Evolutionary conservation across 2,888 invertebrate species (phyloP), one percentile per base, ranked within the genome.

Genomic region (Strigamia transsilvanica): DNA sequence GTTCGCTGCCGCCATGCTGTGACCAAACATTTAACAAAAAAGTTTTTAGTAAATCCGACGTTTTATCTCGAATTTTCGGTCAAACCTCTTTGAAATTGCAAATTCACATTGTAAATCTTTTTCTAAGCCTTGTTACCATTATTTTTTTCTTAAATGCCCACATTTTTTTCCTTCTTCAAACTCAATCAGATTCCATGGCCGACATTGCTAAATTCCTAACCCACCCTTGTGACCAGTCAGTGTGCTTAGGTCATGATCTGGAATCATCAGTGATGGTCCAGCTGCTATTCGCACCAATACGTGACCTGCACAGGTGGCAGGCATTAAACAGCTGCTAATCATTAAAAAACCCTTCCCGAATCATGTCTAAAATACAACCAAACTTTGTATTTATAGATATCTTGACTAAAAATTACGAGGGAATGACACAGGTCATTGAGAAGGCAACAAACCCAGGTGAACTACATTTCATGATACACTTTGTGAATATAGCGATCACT

Each of bases 381-480:
- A 9, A 18, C 56, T 18, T 46, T 15, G 21, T n/a, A 18, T 56
- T 15, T n/a, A 56, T n/a, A n/a, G 10, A 6, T 73, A 32, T 13
- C n/a, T 73, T n/a, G 32, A 32, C 73, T 73, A 27, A 10, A n/a
- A 61, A n/a, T 15, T 13, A 27, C 73, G 32, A 73, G 73, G 27
- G 41, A 38, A 79, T 79, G 79, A 79, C 79, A 79, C 42, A 23
- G 79, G 79, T 79, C 79, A 79, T 38, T 42, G 42, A 79, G 79
- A 79, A 41, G 79, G 79, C 79, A 79, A 79, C 79, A 79, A 79
- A 79, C 79, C 79, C 42, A 13, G 79, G 38, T 79, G 79, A 42
- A 79, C 79, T 79, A 79, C 79, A 79, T 79, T 79, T 73, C 73
- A n/a, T 73, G 73, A 73, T 73, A 73, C 73, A 73, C 73, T 73